These are phyloP conservation scores for Meriones psammophilus DNA, from an alignment of 2,797 vertebrate genomes.

Conservation along the genomic window DNA sequence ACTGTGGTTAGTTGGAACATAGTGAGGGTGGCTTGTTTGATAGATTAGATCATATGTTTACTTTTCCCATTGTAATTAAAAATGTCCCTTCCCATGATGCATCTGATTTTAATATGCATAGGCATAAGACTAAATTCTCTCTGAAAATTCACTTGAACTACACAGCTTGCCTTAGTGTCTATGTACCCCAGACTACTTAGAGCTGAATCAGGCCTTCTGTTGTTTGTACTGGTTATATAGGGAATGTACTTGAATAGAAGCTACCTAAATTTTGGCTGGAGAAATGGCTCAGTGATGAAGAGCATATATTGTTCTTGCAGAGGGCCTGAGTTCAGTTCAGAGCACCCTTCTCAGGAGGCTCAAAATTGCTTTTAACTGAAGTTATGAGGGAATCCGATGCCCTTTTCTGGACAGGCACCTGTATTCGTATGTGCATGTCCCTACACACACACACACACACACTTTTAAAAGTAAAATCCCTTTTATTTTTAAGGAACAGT, in stretches of 20 bases:
- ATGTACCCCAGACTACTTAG: background rate
- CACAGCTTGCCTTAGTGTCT: background rate
- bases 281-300: background rate
- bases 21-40: background rate
- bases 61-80: background rate
- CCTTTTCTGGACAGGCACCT: background rate
- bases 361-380: background rate
- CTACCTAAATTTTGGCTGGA: background rate
- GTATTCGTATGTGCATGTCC: no score
- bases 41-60: background rate
- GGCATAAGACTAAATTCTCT: background rate
- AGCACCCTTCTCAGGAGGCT: background rate
- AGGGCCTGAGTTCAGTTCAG: background rate
- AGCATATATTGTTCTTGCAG: background rate
- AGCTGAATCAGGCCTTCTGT: background rate
- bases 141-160: background rate
- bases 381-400: background rate
- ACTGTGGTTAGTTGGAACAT: background rate
- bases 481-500: background rate
- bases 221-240: background rate
- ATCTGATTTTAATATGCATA: background rate
- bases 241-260: background rate
- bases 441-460: background rate
- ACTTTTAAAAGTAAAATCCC: background rate
- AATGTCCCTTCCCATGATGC: background rate